Evolutionary conservation across 2,888 invertebrate species (phyloP).

Genomic region (Eurytoma adleriae): DNA sequence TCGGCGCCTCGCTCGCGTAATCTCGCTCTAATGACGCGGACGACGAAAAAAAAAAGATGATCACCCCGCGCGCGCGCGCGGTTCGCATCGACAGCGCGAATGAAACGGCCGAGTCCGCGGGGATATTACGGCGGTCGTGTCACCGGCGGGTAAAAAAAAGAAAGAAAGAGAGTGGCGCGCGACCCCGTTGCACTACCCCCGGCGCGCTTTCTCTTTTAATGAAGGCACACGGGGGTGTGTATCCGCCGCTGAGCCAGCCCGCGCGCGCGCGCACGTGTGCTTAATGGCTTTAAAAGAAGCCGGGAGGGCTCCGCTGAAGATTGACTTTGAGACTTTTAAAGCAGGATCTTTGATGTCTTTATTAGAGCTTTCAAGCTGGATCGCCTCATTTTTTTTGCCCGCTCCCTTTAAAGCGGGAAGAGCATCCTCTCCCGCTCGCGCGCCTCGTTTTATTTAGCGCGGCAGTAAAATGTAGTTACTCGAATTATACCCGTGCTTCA

Average conservation of each 20-base stretch:
- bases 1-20: constrained; percentile 27
- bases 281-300: constrained; percentile 50
- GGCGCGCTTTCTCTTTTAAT: constrained; percentile 41
- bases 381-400: background rate
- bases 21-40: constrained; percentile 1
- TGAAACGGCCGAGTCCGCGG: constrained; percentile 32
- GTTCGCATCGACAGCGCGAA: constrained; percentile 23
- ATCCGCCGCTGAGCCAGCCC: background rate
- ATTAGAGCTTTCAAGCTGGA: constrained; percentile 49
- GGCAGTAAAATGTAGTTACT: constrained; percentile 40
- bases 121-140: constrained; percentile 32
- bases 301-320: constrained; percentile 19
- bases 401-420: background rate
- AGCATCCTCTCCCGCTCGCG: background rate
- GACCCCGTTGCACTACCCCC: constrained; percentile 34
- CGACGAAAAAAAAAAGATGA: constrained; percentile 23
- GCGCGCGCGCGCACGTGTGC: constrained; percentile 43
- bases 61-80: constrained; percentile 8
- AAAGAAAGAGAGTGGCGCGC: constrained; percentile 16
- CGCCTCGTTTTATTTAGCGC: constrained; percentile 40
- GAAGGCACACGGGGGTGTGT: constrained; percentile 22
- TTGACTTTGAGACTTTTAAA: constrained; percentile 51
- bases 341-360: constrained; percentile 53
- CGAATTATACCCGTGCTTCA: constrained; percentile 37
- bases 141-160: no score